A percentile compares a stretch with the other conserved stretches of the same genome.
These are phyloP conservation scores for Phallusia fumigata DNA, from an alignment of 23 tunicate species.

Conservation along the genomic window DNA sequence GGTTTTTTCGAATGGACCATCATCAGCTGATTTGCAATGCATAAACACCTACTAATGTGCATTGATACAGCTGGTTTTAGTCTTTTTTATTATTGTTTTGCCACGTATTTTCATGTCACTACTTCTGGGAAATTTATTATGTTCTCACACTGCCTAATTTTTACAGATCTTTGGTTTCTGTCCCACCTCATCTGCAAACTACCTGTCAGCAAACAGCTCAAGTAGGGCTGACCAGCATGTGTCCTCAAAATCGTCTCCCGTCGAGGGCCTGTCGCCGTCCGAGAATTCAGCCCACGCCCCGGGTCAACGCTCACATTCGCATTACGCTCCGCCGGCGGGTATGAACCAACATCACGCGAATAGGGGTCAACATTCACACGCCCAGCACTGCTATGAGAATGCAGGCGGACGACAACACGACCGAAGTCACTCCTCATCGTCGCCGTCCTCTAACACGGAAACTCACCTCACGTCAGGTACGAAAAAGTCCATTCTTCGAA, in stretches of 20 bases:
- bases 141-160: not conserved
- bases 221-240: not conserved
- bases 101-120: no score
- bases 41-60: no score
- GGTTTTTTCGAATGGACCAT: no score
- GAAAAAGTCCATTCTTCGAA: slow-evolving; percentile 63
- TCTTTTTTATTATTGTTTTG: no score
- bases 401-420: not conserved
- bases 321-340: not conserved
- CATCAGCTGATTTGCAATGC: no score
- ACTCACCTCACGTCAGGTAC: not conserved
- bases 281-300: slow-evolving; percentile 8
- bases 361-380: not conserved
- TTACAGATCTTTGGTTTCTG: slow-evolving; percentile 8
- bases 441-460: not conserved
- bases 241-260: slow-evolving; percentile 19
- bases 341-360: slow-evolving; percentile 14
- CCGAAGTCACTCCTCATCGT: not conserved
- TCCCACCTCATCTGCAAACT: not conserved
- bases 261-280: slow-evolving; percentile 24
- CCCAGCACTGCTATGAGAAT: not conserved
- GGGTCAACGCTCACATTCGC: slow-evolving; percentile 25
- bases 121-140: not conserved
- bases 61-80: no score
- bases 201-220: slow-evolving; percentile 3